Evolutionary conservation across 2,113 vertebrate genomes (phyloP).

Genomic region (Solea senegalensis): DNA sequence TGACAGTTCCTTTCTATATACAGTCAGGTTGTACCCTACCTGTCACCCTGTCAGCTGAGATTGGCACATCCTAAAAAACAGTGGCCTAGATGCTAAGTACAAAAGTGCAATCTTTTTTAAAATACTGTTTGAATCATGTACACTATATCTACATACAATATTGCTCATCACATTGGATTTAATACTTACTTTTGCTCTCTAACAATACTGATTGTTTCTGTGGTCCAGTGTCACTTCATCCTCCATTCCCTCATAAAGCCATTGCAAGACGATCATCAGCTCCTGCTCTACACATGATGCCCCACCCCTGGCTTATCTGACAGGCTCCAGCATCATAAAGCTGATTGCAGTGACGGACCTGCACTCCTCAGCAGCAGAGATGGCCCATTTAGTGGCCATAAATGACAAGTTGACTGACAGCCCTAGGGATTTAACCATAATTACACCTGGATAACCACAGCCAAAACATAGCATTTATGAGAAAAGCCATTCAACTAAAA

Average conservation of each 20-base stretch:
- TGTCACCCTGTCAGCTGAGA: no score
- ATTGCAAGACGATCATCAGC: constrained; percentile 47
- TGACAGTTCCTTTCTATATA: no score
- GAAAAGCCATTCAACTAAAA: constrained; percentile 10
- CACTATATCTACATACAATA: no score
- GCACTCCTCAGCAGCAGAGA: constrained; percentile 54
- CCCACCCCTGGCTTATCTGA: constrained; percentile 54
- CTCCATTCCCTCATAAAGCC: constrained; percentile 34
- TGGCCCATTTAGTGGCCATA: constrained; percentile 58
- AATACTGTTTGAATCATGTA: no score
- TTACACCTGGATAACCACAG: constrained; percentile 63
- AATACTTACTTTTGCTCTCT: constrained; percentile 10
- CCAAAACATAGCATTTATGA: constrained; percentile 56
- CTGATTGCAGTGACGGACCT: constrained; percentile 68
- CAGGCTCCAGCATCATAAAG: constrained; percentile 61
- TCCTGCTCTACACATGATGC: constrained; percentile 19
- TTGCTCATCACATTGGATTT: not conserved
- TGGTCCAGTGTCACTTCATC: constrained; percentile 31
- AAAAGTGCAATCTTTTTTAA: no score
- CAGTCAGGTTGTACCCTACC: no score
- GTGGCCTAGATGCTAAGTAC: no score
- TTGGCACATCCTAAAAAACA: no score
- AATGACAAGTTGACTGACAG: constrained; percentile 67
- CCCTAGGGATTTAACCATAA: constrained; percentile 62
- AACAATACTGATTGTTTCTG: constrained; percentile 22